phyloP scores from a whole-genome alignment of 1,140 invertebrate genomes.

The Bombus affinis region DNA sequence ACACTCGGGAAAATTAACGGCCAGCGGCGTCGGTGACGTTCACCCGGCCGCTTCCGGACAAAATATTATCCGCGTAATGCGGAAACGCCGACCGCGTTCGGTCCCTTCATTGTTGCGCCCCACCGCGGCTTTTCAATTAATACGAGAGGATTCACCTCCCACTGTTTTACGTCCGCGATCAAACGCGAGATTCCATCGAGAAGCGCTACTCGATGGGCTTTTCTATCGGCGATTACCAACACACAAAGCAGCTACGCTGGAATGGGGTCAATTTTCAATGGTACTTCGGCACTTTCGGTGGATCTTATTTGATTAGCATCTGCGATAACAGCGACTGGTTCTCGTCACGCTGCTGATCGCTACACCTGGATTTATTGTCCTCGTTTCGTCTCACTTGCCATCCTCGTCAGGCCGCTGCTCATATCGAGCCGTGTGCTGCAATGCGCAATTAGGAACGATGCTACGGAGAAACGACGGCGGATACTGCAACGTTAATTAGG shows the following conservation, averaged over 20 bases:
- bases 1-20: slow-evolving; percentile 52
- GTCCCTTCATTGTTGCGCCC: slow-evolving; percentile 1
- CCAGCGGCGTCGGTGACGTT: slow-evolving; percentile 17
- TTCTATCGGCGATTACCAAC: not conserved
- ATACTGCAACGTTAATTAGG: slow-evolving; percentile 40
- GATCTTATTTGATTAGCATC: slow-evolving; percentile 35
- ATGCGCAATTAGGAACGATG: slow-evolving; percentile 8
- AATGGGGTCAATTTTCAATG: slow-evolving; percentile 27
- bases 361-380: slow-evolving; percentile 14
- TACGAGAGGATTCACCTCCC: not conserved
- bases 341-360: not conserved
- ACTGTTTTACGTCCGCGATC: not conserved
- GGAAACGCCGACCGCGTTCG: slow-evolving; percentile 4
- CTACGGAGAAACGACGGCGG: not conserved
- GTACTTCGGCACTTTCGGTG: not conserved
- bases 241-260: not conserved
- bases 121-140: slow-evolving; percentile 37
- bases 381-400: not conserved
- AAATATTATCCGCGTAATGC: slow-evolving; percentile 46
- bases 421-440: not conserved
- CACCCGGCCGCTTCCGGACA: not conserved
- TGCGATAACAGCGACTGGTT: not conserved
- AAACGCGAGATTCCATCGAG: slow-evolving; percentile 31
- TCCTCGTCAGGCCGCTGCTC: not conserved
- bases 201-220: not conserved